Base-by-base conservation (phyloP, 35 echinoderm and acorn worm genomes). In the Amphiura filiformis region DNA sequence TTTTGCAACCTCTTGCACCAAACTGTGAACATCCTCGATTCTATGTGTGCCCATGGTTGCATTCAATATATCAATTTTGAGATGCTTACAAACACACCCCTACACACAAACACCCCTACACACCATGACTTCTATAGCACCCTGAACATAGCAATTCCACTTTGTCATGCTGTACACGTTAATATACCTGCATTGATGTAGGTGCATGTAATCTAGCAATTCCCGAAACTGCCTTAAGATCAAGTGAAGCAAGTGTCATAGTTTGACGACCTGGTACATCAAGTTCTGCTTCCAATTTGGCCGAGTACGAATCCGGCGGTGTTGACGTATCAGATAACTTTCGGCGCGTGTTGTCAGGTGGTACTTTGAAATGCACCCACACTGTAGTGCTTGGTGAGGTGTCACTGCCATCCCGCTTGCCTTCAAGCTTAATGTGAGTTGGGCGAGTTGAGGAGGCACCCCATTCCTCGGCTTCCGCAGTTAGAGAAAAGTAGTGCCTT, bases 341-440 rank as follows among this genome's bases (percentile, higher is more conserved):
- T 13, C 56, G 34, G 14, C 81, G 39, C 13, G 84, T 34, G 0
- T 44, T 18, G 38, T 76, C 37, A 2, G 79, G 84, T 52, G 40
- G 81, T 7, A 87, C 92, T 56, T 83, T 91, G 85, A 95, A 88
- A 79, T 95, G 84, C 5, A 95, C 86, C 88, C 93, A 95, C 22
- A 95, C 44, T 1, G 44, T 41, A 22, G 85, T 64, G 44, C 85
- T 78, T 11, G 82, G 41, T 37, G 89, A 31, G 31, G 57, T 86
- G 56, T 37, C 44, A 0, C 34, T 85, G n/a, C n/a, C n/a, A 40
- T 85, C 56, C 3, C 44, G 39, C 56, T 85, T 56, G 56, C 83
- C 56, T 20, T 85, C 83, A 1, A 85, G 56, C 4, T 47, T 85
- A 13, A 85, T 30, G 34, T 85, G 83, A 35, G 23, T 34, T 56